A percentile compares a stretch with the other conserved stretches of the same genome.
Conservation (phyloP, 2,113 vertebrate genomes). For the Oenanthe melanoleuca region DNA sequence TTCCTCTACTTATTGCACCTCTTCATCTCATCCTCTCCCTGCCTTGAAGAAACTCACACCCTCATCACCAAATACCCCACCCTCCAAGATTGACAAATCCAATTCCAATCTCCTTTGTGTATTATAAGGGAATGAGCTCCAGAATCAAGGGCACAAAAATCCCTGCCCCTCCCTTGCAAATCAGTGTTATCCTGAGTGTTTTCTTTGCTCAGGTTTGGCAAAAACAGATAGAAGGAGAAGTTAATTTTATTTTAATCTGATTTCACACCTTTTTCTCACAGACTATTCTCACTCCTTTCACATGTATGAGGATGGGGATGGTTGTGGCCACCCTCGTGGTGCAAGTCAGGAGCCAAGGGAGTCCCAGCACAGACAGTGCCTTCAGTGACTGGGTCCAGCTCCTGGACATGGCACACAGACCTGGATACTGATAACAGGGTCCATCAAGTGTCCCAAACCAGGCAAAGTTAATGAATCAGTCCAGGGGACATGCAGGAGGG, state of each 20-base stretch:
- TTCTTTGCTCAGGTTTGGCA: fast-evolving
- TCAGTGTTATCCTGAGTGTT: neutral
- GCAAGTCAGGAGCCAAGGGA: neutral
- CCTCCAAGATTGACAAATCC: neutral
- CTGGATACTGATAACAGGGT: neutral
- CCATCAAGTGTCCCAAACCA: neutral
- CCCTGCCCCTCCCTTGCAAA: neutral
- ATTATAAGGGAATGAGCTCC: neutral
- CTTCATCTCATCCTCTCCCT: neutral
- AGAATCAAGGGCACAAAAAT: neutral
- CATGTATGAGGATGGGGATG: neutral
- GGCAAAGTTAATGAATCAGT: neutral
- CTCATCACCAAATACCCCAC: neutral
- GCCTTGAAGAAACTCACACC: neutral
- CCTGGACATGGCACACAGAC: neutral
- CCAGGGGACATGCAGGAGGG: neutral
- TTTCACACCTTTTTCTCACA: neutral
- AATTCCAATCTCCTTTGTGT: neutral
- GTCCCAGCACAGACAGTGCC: neutral
- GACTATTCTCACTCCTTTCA: neutral
- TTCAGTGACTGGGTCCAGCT: neutral
- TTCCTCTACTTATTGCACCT: neutral
- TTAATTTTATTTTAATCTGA: neutral
- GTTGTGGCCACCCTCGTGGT: neutral
- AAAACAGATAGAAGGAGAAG: neutral